Base-by-base conservation (phyloP, 2,888 invertebrate species). In the Lithodes maja region DNA sequence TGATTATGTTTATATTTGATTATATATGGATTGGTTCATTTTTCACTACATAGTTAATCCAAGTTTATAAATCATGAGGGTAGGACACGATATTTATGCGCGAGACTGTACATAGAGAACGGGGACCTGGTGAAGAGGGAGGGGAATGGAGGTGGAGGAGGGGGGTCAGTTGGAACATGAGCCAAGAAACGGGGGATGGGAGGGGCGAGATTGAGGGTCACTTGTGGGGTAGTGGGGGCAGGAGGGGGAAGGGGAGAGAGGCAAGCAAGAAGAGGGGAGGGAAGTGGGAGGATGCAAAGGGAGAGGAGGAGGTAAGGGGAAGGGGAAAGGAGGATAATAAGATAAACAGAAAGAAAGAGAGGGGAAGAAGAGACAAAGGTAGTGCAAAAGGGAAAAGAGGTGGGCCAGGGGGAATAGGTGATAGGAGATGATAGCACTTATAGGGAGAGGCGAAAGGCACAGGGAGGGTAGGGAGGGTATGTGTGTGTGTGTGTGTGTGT, bases 361-460 rank as follows among this genome's bases (percentile, higher is more conserved):
- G 53, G 78, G 53, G 52, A 78, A 53, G 53, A 53, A 78, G 78
- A 52, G 52, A n/a, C 52, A 78, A 53, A 52, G 78, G 53, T n/a
- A 52, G 78, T 52, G 78, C 50, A 53, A 52, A 53, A 78, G 78
- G 53, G 78, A 78, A 53, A 52, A 53, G 52, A 53, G 53, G 78
- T 33, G 33, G 33, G 33, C 33, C 33, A 33, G 53, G 52, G 53
- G 9, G 49, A 33, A 77, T n/a, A 33, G 33, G 77, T 33, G 77
- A 33, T 7, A 33, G 9, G 9, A 9, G 9, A 33, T 33, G 77
- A 49, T 17, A 33, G 77, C 17, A 49, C 33, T 74, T 3, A 15
- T n/a, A 12, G 74, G n/a, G 5, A 17, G 5, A 33, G 74, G 33
- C 5, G 74, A n/a, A 74, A 74, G 33, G 74, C 12, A 74, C 2